Evolutionary conservation across 2,113 vertebrate species (phyloP).

Genomic region (Eulemur rufifrons): DNA sequence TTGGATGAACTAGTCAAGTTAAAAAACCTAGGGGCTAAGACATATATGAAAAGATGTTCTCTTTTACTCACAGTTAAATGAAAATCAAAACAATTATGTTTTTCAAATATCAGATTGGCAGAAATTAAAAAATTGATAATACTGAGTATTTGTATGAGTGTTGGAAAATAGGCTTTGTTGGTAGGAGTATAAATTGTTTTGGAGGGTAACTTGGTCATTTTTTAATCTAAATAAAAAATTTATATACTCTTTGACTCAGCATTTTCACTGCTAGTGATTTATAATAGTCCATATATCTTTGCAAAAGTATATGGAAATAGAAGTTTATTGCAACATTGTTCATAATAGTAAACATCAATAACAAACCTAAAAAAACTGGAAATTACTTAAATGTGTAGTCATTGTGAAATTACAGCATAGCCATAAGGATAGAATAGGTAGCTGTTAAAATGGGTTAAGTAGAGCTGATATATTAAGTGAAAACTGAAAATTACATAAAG

Average conservation of each 20-base stretch:
- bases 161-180: not conserved
- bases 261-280: not conserved
- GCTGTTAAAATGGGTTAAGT: not conserved
- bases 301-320: not conserved
- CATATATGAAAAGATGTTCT: not conserved
- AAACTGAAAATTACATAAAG: not conserved
- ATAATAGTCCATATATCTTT: not conserved
- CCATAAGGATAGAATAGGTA: not conserved
- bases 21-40: not conserved
- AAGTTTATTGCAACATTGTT: not conserved
- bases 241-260: not conserved
- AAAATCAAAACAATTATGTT: not conserved
- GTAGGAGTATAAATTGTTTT: not conserved
- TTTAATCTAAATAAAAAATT: not conserved
- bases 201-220: conserved; percentile 1
- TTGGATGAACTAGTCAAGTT: not conserved
- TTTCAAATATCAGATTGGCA: not conserved
- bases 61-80: not conserved
- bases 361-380: not conserved
- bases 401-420: not conserved
- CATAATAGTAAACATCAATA: not conserved
- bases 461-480: not conserved
- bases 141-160: not conserved
- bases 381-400: not conserved
- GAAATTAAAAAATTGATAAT: conserved; percentile 20